Percentiles rank a stretch among this genome's conserved stretches.
These are phyloP conservation scores for Spea hammondii DNA, from an alignment of 2,797 vertebrate species.

Conservation along the genomic window DNA sequence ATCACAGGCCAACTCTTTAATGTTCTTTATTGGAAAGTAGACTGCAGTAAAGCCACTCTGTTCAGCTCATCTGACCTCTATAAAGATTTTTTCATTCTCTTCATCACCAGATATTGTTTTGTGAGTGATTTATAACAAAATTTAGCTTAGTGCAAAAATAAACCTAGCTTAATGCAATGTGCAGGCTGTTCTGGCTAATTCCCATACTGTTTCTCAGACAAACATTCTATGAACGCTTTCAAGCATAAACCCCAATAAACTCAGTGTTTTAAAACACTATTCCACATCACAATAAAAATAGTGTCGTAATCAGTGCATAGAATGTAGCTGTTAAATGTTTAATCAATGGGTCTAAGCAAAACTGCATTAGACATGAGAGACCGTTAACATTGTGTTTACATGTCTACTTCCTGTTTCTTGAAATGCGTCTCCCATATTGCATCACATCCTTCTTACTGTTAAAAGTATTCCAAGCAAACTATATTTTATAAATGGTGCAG, in stretches of 20 bases:
- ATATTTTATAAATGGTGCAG: no score
- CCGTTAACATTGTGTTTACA: no score
- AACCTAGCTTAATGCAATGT: constrained; percentile 31
- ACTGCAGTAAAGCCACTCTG: constrained; percentile 28
- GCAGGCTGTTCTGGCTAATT: constrained; percentile 9
- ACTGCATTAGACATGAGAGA: no score
- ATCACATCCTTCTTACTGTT: no score
- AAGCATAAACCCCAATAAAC: not conserved
- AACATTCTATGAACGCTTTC: not conserved
- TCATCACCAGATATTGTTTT: constrained; percentile 18
- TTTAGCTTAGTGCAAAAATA: constrained; percentile 22
- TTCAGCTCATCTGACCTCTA: constrained; percentile 22
- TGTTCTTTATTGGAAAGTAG: constrained; percentile 33
- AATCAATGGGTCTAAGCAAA: no score
- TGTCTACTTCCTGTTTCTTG: no score
- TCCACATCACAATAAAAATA: no score
- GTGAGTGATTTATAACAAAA: constrained; percentile 13
- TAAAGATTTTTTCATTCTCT: not conserved
- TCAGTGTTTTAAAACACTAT: not conserved
- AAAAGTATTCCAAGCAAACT: no score
- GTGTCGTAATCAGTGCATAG: no score
- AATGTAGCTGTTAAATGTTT: no score
- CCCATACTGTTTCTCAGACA: constrained; percentile 3
- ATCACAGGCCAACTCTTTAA: constrained; percentile 30
- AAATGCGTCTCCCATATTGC: no score